Conservation (phyloP, 2,888 invertebrate genomes). For the Synanthedon formicaeformis region DNA sequence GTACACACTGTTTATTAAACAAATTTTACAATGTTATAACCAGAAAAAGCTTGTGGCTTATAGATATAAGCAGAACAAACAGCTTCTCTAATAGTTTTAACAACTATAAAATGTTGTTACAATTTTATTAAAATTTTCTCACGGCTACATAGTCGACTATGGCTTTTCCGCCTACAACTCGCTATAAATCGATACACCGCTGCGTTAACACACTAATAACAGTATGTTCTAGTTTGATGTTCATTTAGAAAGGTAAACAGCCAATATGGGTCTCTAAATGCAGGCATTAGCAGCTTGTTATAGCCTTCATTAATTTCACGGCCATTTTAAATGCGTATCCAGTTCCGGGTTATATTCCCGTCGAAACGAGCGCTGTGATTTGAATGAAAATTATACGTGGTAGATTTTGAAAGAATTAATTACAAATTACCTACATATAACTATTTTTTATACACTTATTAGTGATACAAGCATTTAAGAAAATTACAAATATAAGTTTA, state of each 20-base stretch:
- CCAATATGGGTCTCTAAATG: constrained; percentile 40
- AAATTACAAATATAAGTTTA: too few relatives aligned
- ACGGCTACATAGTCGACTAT: constrained; percentile 3
- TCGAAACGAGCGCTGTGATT: too few relatives aligned
- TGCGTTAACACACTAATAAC: constrained; percentile 46
- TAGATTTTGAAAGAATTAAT: too few relatives aligned
- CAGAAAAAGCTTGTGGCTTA: too few relatives aligned
- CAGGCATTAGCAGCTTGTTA: constrained; percentile 24
- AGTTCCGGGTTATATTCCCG: neutral
- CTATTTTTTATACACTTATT: too few relatives aligned
- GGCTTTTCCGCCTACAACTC: constrained; percentile 19
- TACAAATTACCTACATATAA: too few relatives aligned
- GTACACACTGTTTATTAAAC: too few relatives aligned
- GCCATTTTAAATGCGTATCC: constrained; percentile 16
- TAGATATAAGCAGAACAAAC: too few relatives aligned
- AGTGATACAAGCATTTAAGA: too few relatives aligned
- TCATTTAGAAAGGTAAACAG: constrained; percentile 53
- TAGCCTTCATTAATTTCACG: constrained; percentile 23
- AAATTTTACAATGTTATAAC: too few relatives aligned
- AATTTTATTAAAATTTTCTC: neutral
- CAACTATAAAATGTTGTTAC: neutral
- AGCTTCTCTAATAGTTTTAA: too few relatives aligned
- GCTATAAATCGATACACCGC: constrained; percentile 45
- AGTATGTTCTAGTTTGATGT: constrained; percentile 51
- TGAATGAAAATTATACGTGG: too few relatives aligned